These are phyloP conservation scores for Bambusicola thoracicus DNA, from an alignment of 2,113 vertebrate species.

Conservation along the genomic window DNA sequence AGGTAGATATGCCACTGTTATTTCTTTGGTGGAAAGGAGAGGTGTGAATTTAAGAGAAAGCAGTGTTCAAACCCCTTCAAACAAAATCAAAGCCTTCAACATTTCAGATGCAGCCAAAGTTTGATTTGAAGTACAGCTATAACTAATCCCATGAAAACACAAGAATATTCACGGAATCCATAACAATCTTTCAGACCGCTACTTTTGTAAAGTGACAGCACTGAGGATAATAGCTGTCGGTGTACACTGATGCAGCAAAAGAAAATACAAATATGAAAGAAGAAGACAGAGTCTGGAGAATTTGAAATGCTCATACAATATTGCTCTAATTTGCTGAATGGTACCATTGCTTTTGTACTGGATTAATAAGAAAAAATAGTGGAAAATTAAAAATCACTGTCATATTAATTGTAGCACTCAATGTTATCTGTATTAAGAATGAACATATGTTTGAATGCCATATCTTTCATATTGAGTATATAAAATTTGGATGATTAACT, in stretches of 20 bases:
- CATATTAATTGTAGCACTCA: neutral
- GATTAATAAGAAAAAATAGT: neutral
- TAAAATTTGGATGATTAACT: neutral
- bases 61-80: neutral
- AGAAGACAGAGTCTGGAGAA: neutral
- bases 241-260: neutral
- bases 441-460: neutral
- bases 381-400: neutral
- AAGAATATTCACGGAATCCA: neutral
- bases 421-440: neutral
- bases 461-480: neutral
- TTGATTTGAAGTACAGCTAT: neutral
- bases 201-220: neutral
- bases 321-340: neutral
- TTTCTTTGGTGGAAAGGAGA: neutral
- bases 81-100: neutral
- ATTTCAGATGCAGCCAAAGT: neutral
- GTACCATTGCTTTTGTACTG: neutral
- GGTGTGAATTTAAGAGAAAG: neutral
- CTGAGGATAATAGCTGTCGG: neutral
- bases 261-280: neutral
- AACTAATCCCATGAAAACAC: neutral
- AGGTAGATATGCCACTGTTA: neutral
- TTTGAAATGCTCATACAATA: neutral
- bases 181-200: neutral